A percentile compares a stretch with the other conserved stretches of the same genome.
Conservation (phyloP, 2,113 vertebrate species). For the Rousettus leschenaultii region DNA sequence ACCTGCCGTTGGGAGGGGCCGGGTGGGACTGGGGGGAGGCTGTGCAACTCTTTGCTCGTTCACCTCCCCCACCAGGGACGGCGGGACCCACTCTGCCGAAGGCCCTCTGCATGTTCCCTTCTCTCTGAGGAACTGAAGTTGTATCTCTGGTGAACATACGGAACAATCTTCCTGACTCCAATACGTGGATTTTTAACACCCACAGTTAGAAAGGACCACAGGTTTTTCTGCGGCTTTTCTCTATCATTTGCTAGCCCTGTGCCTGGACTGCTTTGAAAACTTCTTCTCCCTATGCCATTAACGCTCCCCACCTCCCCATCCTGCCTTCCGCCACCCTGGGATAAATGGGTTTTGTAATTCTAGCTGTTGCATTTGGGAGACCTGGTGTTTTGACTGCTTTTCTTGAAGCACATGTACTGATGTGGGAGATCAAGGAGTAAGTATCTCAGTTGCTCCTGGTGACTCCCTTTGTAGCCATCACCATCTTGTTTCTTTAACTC, state of each 20-base stretch:
- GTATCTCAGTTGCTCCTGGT: background rate
- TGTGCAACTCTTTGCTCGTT: background rate
- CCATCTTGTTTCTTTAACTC: conserved; percentile 73
- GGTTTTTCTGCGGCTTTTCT: conserved; percentile 74
- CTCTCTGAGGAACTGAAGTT: conserved; percentile 20
- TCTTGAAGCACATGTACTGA: conserved; percentile 69
- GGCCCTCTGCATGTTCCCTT: conserved; percentile 5
- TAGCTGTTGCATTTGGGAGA: conserved; percentile 51
- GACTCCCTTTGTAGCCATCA: conserved; percentile 54
- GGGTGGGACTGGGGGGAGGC: background rate
- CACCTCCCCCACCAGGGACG: background rate
- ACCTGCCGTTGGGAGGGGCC: background rate
- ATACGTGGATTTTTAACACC: conserved; percentile 72
- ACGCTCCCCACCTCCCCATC: conserved; percentile 20
- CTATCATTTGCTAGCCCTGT: conserved; percentile 75
- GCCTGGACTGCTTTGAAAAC: conserved; percentile 74
- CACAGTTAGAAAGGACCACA: conserved; percentile 62
- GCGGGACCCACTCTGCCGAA: conserved; percentile 53
- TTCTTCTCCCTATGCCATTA: conserved; percentile 83
- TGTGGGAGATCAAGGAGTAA: conserved; percentile 31
- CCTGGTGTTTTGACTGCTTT: conserved; percentile 56
- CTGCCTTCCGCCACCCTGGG: conserved; percentile 44
- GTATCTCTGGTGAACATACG: conserved; percentile 50
- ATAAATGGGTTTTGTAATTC: conserved; percentile 69
- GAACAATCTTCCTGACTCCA: conserved; percentile 36